Conservation (phyloP, 2,113 vertebrate species). For the Cyanoramphus novaezelandiae region DNA sequence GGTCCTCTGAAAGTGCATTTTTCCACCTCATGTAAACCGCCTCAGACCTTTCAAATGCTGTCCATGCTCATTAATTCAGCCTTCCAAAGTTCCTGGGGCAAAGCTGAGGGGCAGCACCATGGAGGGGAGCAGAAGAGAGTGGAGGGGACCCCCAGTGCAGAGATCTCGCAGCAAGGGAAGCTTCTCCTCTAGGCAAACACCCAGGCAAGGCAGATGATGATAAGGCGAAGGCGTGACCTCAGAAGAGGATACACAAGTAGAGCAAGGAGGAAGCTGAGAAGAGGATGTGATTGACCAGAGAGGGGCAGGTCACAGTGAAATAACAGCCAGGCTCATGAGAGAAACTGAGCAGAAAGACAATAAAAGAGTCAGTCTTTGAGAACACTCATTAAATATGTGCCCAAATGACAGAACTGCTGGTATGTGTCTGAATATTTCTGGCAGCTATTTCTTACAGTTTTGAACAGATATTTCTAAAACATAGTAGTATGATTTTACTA, state of each 20-base stretch:
- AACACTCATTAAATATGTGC: accelerated
- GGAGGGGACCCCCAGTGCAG: not conserved
- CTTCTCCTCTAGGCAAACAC: not conserved
- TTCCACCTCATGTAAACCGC: not conserved
- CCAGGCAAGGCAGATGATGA: not conserved
- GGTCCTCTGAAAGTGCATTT: not conserved
- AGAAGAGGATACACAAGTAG: not conserved
- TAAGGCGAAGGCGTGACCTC: not conserved
- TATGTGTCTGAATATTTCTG: not conserved
- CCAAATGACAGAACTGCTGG: not conserved
- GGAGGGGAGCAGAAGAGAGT: not conserved
- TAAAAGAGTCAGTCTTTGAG: not conserved
- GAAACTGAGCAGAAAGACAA: not conserved
- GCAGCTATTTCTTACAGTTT: not conserved
- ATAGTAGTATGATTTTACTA: not conserved
- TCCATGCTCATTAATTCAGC: not conserved
- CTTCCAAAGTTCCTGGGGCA: not conserved
- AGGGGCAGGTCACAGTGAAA: not conserved
- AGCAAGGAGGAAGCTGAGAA: not conserved
- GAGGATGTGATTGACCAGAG: not conserved
- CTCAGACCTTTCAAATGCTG: not conserved
- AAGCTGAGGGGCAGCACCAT: not conserved
- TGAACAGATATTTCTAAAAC: not conserved
- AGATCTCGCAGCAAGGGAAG: conserved; percentile 11
- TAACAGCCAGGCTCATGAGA: not conserved